Evolutionary conservation across 2,797 vertebrate genomes (phyloP).

Genomic region (Cetoscarus ocellatus): DNA sequence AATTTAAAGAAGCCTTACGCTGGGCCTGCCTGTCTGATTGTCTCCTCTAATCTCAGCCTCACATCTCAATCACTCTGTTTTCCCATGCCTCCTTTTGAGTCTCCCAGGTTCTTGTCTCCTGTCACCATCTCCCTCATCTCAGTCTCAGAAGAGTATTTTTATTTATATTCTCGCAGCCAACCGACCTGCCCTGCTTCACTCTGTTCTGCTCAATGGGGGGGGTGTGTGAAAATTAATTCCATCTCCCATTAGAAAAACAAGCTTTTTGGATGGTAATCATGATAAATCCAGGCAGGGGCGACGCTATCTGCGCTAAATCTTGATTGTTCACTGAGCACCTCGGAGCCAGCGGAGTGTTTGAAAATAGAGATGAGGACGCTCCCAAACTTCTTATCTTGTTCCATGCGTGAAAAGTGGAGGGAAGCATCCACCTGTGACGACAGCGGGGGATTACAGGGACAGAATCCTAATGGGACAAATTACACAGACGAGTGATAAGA

Average conservation of each 20-base stretch:
- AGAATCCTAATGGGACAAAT: slow-evolving; percentile 56
- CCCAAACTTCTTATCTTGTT: slow-evolving; percentile 68
- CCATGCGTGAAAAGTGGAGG: slow-evolving; percentile 42
- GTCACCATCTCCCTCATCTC: slow-evolving; percentile 26
- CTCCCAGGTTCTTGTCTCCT: slow-evolving; percentile 7
- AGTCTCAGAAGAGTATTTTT: slow-evolving; percentile 18
- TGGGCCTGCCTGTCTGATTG: slow-evolving; percentile 27
- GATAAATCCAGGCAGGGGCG: slow-evolving; percentile 46
- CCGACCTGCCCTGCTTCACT: slow-evolving; percentile 20
- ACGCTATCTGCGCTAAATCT: slow-evolving; percentile 49
- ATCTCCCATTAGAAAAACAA: slow-evolving; percentile 59
- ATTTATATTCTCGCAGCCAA: neutral
- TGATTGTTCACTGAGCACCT: slow-evolving; percentile 62
- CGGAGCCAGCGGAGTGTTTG: slow-evolving; percentile 62
- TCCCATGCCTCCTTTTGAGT: slow-evolving; percentile 11
- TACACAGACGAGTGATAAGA: slow-evolving; percentile 46
- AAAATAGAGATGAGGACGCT: slow-evolving; percentile 57
- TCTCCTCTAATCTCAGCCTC: slow-evolving; percentile 35
- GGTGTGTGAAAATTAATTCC: slow-evolving; percentile 45
- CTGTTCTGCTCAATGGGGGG: slow-evolving; percentile 17
- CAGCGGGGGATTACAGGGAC: slow-evolving; percentile 43
- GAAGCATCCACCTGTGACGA: slow-evolving; percentile 58
- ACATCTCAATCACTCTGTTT: slow-evolving; percentile 38
- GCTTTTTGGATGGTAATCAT: slow-evolving; percentile 60
- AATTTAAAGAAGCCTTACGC: slow-evolving; percentile 20